Evolutionary conservation across 1,140 invertebrate genomes (phyloP).

Genomic region (Idris sp.): DNA sequence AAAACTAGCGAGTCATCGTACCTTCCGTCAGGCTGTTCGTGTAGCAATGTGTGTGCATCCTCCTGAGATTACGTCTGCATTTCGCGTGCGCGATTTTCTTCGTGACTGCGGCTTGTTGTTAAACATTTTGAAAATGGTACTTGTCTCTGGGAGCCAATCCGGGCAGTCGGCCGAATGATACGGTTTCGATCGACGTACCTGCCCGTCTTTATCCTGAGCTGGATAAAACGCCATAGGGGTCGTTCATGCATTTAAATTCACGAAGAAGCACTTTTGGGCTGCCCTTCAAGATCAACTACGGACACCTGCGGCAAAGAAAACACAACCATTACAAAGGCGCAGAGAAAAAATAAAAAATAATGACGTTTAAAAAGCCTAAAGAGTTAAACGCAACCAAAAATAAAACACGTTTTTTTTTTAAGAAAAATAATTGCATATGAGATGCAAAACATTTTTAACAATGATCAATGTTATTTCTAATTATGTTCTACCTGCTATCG

Average conservation of each 20-base stretch:
- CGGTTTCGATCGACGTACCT: conserved; percentile 54
- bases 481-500: no score
- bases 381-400: no score
- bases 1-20: conserved; percentile 13
- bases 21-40: conserved; percentile 32
- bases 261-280: conserved; percentile 34
- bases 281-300: no score
- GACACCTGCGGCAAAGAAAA: conserved; percentile 67
- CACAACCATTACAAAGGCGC: no score
- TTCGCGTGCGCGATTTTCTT: conserved; percentile 67
- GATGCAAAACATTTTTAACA: no score
- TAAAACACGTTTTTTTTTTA: no score
- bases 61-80: conserved; percentile 66
- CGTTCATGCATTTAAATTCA: conserved; percentile 53
- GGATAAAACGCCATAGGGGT: conserved; percentile 62
- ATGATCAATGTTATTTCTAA: no score
- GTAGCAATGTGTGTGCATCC: conserved; percentile 66
- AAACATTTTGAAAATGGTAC: conserved; percentile 41
- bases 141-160: conserved; percentile 29
- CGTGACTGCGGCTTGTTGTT: conserved; percentile 45
- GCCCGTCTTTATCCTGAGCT: conserved; percentile 21
- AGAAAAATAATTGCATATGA: no score
- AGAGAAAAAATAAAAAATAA: no score
- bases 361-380: no score
- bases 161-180: conserved; percentile 31